A percentile compares a stretch with the other conserved stretches of the same genome.
These are phyloP conservation scores for Bostrychus sinensis DNA, from an alignment of 2,113 vertebrate species.

Conservation along the genomic window DNA sequence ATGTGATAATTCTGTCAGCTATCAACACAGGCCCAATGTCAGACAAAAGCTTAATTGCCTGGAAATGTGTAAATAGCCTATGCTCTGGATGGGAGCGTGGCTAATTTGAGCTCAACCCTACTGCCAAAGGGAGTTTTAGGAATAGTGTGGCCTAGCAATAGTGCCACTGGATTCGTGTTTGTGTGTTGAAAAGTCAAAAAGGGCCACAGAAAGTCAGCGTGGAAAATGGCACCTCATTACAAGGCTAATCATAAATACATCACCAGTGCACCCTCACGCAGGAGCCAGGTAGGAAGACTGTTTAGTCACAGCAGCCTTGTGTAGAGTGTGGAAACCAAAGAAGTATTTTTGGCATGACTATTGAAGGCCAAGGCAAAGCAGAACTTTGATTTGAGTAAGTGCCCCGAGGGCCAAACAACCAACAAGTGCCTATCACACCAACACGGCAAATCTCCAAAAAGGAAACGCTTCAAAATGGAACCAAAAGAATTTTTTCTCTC, in stretches of 20 bases:
- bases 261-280: conserved; percentile 27
- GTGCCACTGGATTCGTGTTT: conserved; percentile 18
- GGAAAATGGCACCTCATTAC: conserved; percentile 39
- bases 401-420: conserved; percentile 36
- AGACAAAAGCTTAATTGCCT: conserved; percentile 52
- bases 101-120: conserved; percentile 48
- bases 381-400: conserved; percentile 34
- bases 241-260: conserved; percentile 44
- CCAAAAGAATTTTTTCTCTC: conserved; percentile 13
- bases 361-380: conserved; percentile 27
- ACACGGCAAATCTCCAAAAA: conserved; percentile 21
- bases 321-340: conserved; percentile 2
- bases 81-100: conserved; percentile 34
- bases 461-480: conserved; percentile 18
- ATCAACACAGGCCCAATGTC: conserved; percentile 30
- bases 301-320: conserved; percentile 12
- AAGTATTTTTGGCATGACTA: conserved; percentile 40
- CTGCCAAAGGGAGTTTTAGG: too few relatives aligned
- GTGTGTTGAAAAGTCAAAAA: not conserved
- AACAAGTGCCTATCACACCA: conserved; percentile 31
- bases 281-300: conserved; percentile 11
- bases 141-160: conserved; percentile 40
- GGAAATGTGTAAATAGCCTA: conserved; percentile 55
- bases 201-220: not conserved
- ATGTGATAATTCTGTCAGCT: conserved; percentile 31